Percentiles rank a stretch among this genome's conserved stretches.
Evolutionary conservation across 2,113 vertebrate species (phyloP).

Genomic region (Odocoileus hemionus): DNA sequence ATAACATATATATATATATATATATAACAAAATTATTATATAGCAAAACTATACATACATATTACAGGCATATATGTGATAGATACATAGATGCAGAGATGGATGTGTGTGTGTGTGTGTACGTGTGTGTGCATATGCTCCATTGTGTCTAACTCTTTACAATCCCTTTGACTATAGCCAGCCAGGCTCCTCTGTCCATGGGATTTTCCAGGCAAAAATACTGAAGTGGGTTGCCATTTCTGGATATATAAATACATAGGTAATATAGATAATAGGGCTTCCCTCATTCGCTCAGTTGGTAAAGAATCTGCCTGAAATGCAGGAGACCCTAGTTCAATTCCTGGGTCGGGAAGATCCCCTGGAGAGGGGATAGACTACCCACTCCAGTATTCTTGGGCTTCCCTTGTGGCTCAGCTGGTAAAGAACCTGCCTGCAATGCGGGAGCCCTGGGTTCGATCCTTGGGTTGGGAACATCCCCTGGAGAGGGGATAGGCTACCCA

Average conservation of each 20-base stretch:
- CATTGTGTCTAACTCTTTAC: neutral
- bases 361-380: neutral
- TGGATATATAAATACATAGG: neutral
- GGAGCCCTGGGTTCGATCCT: accelerated
- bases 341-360: neutral
- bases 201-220: neutral
- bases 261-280: neutral
- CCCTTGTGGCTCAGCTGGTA: neutral
- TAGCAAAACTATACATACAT: neutral
- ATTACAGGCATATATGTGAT: neutral
- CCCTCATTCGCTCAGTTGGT: neutral
- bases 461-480: neutral
- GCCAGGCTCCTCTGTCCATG: neutral
- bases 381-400: neutral
- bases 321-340: neutral
- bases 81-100: neutral
- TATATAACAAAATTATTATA: neutral
- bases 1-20: neutral
- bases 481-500: neutral
- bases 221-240: neutral
- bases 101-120: neutral
- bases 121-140: accelerated
- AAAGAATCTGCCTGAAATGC: neutral
- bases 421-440: accelerated
- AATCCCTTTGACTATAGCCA: neutral